These are phyloP conservation scores for Meloidogyne floridensis DNA, from an alignment of 1,140 invertebrate genomes.

Conservation along the genomic window DNA sequence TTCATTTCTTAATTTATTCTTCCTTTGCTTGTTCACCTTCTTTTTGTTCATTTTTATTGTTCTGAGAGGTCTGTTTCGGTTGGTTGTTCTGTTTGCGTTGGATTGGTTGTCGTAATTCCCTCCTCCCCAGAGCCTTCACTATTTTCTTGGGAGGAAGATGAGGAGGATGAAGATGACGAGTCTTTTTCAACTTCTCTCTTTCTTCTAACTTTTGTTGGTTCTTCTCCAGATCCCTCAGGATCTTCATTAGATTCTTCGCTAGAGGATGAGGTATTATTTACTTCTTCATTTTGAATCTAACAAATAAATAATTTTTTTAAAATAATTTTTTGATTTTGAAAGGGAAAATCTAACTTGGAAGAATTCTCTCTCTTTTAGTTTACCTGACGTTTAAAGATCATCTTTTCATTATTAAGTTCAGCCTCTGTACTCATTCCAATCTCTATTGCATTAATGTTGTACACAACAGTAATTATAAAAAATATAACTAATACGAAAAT, in stretches of 20 bases:
- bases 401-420: not conserved
- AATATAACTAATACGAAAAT: not conserved
- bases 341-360: too few species aligned
- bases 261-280: not conserved
- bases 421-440: not conserved
- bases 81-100: not conserved
- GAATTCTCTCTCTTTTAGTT: not conserved
- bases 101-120: not conserved
- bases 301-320: not conserved
- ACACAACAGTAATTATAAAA: not conserved
- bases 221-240: constrained; percentile 15
- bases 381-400: constrained; percentile 4
- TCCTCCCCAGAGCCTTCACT: constrained; percentile 8
- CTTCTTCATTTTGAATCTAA: not conserved
- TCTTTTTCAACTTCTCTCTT: not conserved
- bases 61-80: not conserved
- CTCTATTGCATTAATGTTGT: not conserved
- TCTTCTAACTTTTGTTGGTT: not conserved
- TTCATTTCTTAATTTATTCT: not conserved
- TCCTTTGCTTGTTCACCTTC: not conserved
- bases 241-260: not conserved
- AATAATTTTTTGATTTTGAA: too few species aligned
- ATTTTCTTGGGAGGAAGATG: constrained; percentile 17
- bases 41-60: not conserved
- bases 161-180: constrained; percentile 9